Percentiles rank a stretch among this genome's conserved stretches.
These are phyloP conservation scores for Phymanthus crucifer DNA, from an alignment of 92 coral and sea anemone species.

Conservation along the genomic window DNA sequence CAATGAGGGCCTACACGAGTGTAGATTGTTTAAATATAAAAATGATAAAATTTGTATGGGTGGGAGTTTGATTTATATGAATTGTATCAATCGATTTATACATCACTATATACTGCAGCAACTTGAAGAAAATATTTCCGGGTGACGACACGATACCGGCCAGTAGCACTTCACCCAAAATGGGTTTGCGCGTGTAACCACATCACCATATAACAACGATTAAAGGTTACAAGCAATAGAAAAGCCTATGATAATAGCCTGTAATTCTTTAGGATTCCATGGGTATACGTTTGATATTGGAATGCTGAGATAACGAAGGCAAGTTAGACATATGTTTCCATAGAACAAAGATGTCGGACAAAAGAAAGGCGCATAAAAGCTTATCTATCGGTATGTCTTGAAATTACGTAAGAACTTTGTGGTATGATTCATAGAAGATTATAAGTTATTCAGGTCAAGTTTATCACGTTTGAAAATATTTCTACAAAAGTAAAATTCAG, in stretches of 20 bases:
- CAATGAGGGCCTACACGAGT: not conserved
- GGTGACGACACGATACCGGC: constrained; percentile 7
- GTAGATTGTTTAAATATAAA: not conserved
- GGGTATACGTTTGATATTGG: not conserved
- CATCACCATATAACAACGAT: not conserved
- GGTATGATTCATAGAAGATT: not conserved
- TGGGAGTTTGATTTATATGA: not conserved
- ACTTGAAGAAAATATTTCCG: not conserved
- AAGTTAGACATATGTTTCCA: too few species aligned
- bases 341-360: too few species aligned
- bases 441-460: not conserved
- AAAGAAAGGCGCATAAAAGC: too few species aligned
- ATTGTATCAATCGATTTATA: not conserved
- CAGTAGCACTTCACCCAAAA: not conserved
- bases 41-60: not conserved
- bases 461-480: not conserved
- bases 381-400: not conserved
- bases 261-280: not conserved
- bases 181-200: constrained; percentile 9
- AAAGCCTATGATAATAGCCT: too few species aligned
- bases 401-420: not conserved
- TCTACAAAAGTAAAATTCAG: not conserved
- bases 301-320: not conserved
- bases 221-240: not conserved
- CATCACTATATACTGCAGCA: too few species aligned